Base-by-base conservation (phyloP, 2,888 invertebrate genomes). In the Drosophila buzzatii region DNA sequence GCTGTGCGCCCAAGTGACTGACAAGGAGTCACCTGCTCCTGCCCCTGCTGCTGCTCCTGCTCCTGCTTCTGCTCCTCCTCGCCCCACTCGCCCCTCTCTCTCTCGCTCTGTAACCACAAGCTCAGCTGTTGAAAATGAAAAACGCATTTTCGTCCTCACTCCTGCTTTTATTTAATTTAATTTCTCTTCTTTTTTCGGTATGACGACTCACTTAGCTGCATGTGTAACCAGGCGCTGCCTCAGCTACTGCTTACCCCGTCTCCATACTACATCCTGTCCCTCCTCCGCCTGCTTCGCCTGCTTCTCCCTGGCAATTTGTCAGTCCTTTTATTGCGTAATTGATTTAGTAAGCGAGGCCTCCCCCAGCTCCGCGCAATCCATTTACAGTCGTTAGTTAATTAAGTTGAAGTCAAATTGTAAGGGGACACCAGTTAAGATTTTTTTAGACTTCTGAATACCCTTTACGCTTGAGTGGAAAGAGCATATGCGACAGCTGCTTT, bases 321-420 rank as follows among this genome's bases (percentile, higher is more conserved):
- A 80, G 75, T 64, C 86, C 68, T 86, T 90, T 89, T 80, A 86
- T 70, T 85, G 72, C 76, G 69, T 90, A 86, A 86, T 90, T 86
- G 89, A 89, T 86, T 86, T 90, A 79, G 86, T 80, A 72, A 72
- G 61, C 79, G 39, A 68, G 66, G 23, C 53, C 61, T 45, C 45
- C 27, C 45, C 44, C 18, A 12, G 35, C 59, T 7, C 27, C 10
- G 57, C 23, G 52, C 84, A 73, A 78, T 70, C 73, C 89, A 76
- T 76, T 81, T 82, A 80, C 74, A 74, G 75, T 85, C 86, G 81
- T 90, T 82, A 75, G 76, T 79, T 86, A 88, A 86, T 86, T 85
- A 81, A 82, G 76, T 76, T 57, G 70, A 59, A 33, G 44, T 58
- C 76, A 66, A 73, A 59, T 39, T 49, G 27, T 63, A 71, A 55